phyloP scores from a whole-genome alignment of 1,140 invertebrate genomes.

The Pseudomyrmex gracilis region DNA sequence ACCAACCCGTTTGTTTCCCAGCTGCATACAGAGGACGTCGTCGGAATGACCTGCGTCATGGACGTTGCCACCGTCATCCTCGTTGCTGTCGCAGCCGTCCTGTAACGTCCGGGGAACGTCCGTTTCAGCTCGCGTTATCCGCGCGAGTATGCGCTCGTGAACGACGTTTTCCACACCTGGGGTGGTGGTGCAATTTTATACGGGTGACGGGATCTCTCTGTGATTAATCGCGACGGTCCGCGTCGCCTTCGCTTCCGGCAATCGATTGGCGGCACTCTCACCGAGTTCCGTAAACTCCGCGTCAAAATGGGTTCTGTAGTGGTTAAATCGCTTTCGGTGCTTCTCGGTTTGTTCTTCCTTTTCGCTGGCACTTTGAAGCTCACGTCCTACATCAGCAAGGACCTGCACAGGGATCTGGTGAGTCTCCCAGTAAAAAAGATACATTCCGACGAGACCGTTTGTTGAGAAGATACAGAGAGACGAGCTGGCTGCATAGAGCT shows the following conservation, averaged over 20 bases:
- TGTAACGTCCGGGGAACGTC: not conserved
- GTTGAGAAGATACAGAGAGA: no score
- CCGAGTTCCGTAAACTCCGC: not conserved
- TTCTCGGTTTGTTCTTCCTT: conserved; percentile 97
- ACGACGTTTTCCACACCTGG: not conserved
- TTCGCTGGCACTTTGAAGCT: conserved; percentile 97
- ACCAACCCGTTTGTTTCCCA: no score
- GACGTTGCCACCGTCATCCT: conserved; percentile 8
- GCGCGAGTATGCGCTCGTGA: conserved; percentile 34
- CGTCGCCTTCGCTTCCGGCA: conserved; percentile 46
- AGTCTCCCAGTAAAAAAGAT: conserved; percentile 79
- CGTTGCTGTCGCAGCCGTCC: not conserved
- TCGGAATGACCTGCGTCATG: conserved; percentile 26
- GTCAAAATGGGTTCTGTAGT: conserved; percentile 90
- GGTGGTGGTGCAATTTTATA: conserved; percentile 20
- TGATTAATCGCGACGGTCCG: conserved; percentile 54
- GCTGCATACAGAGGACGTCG: conserved; percentile 20
- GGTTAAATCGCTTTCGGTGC: conserved; percentile 94
- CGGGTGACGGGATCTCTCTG: conserved; percentile 12
- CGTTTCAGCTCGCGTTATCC: not conserved
- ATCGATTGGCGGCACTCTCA: conserved; percentile 29
- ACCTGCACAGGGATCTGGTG: conserved; percentile 98
- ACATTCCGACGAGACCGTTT: not conserved
- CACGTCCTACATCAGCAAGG: conserved; percentile 95
- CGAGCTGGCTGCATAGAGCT: no score